These are phyloP conservation scores for Gobio gobio DNA, from an alignment of 2,113 vertebrate genomes.

Conservation along the genomic window DNA sequence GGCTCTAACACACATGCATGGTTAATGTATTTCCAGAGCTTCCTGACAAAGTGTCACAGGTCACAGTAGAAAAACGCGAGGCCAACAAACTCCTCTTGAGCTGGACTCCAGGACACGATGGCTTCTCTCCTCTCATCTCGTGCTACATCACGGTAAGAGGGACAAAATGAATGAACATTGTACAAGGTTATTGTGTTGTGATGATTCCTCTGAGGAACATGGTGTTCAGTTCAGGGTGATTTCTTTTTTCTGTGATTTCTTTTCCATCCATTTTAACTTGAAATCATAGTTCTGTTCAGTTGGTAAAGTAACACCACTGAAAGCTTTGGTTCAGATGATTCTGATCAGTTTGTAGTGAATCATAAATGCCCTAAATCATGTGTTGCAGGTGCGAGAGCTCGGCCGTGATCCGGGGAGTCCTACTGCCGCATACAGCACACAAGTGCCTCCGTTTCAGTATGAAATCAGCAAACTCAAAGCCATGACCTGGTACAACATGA, in stretches of 20 bases:
- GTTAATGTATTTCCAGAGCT: constrained; percentile 61
- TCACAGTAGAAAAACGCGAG: constrained; percentile 73
- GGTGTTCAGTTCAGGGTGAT: background rate
- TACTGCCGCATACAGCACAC: constrained; percentile 70
- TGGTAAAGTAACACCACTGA: background rate
- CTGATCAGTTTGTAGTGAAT: background rate
- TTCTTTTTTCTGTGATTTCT: rapidly evolving
- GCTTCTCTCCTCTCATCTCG: constrained; percentile 80
- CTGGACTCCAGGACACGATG: constrained; percentile 89
- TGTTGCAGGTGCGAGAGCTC: constrained; percentile 79
- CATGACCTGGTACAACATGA: constrained; percentile 82
- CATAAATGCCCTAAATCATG: background rate
- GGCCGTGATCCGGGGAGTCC: constrained; percentile 68
- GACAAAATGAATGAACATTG: background rate
- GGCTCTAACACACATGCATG: background rate
- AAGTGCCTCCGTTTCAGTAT: constrained; percentile 80
- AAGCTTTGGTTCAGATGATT: background rate
- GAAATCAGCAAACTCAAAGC: constrained; percentile 81
- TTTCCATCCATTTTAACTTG: background rate
- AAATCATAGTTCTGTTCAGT: too few relatives aligned
- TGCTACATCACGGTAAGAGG: constrained; percentile 84
- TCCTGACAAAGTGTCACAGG: constrained; percentile 66
- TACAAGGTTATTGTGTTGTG: background rate
- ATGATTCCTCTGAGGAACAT: background rate
- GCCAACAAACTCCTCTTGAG: constrained; percentile 77